Base-by-base conservation (phyloP, 2,888 invertebrate species). In the Tachina grossa region DNA sequence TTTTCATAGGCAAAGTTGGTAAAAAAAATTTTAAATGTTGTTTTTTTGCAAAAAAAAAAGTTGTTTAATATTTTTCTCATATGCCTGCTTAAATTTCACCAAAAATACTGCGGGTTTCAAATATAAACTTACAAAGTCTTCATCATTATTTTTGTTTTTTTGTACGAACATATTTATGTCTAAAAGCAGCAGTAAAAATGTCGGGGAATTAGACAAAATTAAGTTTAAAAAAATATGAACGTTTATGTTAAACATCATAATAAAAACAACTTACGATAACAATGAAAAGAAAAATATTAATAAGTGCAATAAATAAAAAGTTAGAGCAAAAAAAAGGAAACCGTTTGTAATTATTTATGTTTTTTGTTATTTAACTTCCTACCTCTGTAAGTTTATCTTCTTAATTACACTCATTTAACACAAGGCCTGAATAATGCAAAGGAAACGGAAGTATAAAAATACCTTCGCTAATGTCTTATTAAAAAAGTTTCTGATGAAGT, bases 151-250 rank as follows among this genome's bases (percentile, higher is more conserved):
- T 6, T 31, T n/a, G n/a, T 31, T 31, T 31, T 31, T 31, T 3
- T 5, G 1, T 6, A 31, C 31, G 6, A 31, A 6, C 31, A 31
- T 31, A 31, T 31, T 31, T 31, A 31, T 31, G 31, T 6, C 31
- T 59, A 16, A 9, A 45, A 53, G 0, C 51, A n/a, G n/a, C 39
- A 41, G 59, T 57, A 51, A 83, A 80, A 76, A 66, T 75, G 65
- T 65, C 65, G 55, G 77, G 66, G 77, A 72, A 81, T 66, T 72
- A 76, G 51, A 51, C 45, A 63, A 80, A 77, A 84, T 84, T 72
- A 75, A 84, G 81, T 72, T 65, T 65, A 76, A 84, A 79, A 79
- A 84, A 79, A 79, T 43, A 63, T 31, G 45, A 68, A 43, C 63
- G 45, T 66, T 66, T 31, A 63, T 66, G 49, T 55, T 65, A 16